Evolutionary conservation across 2,888 invertebrate species (phyloP), one percentile per base, ranked within the genome.

Genomic region (Lasius fuliginosus): DNA sequence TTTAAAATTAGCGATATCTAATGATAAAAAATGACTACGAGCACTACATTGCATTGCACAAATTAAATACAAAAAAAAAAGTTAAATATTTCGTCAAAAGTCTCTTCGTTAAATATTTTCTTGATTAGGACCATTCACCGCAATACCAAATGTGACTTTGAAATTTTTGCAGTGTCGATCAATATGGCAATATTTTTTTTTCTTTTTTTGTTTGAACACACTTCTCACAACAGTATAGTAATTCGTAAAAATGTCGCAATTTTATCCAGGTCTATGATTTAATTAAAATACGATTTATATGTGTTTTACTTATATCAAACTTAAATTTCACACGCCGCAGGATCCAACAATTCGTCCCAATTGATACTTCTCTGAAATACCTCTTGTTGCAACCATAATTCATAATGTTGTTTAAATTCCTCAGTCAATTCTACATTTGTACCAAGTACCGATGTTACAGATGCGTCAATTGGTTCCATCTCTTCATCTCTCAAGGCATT

Each of bases 311-410:
- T 73, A 85, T 86, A 86, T 62, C 86, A 85, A 83, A 84, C 85
- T 94, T 90, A 94, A 77, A 94, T 92, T 89, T 94, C 94, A 87
- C 93, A 93, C 40, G 92, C 91, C 46, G 90, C 88, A 49, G 90
- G 89, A 85, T 93, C 90, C 85, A 95, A 91, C 67, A 96, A 93
- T 91, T 95, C 96, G 94, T 98, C 97, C 98, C 98, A 98, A 94
- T 98, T 96, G 89, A 97, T 97, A 93, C 97, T 96, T 93, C 97
- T 97, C 93, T 97, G 97, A 95, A 98, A 99, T 33, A 99, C 99
- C 96, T 99, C 99, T 94, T 98, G 98, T 91, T 99, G 98, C 83
- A 99, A 96, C 99, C 99, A 99, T 27, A 97, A 95, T 93, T 98
- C 98, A 95, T 99, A 99, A 94, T 98, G 98, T 85, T 97, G 97